Conservation (phyloP, 2,113 vertebrate species). For the Tamias sibiricus region DNA sequence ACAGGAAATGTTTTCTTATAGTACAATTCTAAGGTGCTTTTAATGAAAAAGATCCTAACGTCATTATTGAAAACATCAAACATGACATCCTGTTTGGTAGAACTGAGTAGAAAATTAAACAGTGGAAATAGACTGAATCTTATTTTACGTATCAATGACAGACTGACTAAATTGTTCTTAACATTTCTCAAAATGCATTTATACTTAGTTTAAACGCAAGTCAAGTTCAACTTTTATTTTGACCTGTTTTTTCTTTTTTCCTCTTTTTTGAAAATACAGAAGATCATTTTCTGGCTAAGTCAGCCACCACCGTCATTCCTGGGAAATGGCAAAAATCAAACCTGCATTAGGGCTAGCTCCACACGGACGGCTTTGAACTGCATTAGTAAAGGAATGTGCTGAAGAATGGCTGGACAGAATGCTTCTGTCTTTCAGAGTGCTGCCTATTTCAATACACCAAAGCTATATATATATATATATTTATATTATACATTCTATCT, state of each 20-base stretch:
- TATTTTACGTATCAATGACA: slow-evolving; percentile 68
- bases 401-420: slow-evolving; percentile 19
- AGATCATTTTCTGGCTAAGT: slow-evolving; percentile 38
- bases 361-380: background rate
- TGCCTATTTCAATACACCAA: slow-evolving; percentile 76
- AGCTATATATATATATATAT: slow-evolving; percentile 60
- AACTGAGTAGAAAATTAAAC: slow-evolving; percentile 64
- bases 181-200: slow-evolving; percentile 68
- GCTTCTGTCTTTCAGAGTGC: slow-evolving; percentile 76
- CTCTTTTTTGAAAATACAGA: slow-evolving; percentile 50
- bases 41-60: slow-evolving; percentile 62
- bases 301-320: background rate
- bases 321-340: slow-evolving; percentile 50
- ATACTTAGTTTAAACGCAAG: slow-evolving; percentile 21
- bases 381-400: slow-evolving; percentile 43
- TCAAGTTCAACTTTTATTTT: slow-evolving; percentile 39
- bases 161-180: slow-evolving; percentile 61
- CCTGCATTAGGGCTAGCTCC: slow-evolving; percentile 22
- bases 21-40: slow-evolving; percentile 76
- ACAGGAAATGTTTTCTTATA: slow-evolving; percentile 63
- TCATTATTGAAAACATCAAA: slow-evolving; percentile 64
- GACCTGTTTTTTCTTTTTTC: background rate
- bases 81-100: slow-evolving; percentile 65
- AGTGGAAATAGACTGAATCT: slow-evolving; percentile 48
- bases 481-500: slow-evolving; percentile 79